Base-by-base conservation (phyloP, 2,113 vertebrate genomes). In the Centropristis striata region DNA sequence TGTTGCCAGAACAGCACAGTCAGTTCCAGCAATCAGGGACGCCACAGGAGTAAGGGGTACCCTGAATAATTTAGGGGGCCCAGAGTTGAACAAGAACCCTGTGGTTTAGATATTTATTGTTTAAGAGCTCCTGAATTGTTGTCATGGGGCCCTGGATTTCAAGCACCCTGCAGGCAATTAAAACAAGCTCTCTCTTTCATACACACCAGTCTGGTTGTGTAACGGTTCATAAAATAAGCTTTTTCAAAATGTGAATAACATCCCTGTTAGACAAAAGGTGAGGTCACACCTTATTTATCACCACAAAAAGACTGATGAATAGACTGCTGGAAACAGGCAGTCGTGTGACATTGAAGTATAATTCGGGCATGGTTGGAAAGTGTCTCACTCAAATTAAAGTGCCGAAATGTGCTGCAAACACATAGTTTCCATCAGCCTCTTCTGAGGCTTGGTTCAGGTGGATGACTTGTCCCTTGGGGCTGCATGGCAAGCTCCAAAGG, bases 81-180 rank as follows among this genome's bases (percentile, higher is more conserved):
- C 10, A 21, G 42, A 71, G 59, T 50, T 75, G 50, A 72, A 41
- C 12, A 36, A 39, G 25, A 18, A 72, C 37, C 42, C 49, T 13
- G 37, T 67, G 59, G 69, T 84, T 72, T 44, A 8, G 18, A 65
- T 84, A 69, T 81, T 53, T 68, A 81, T 65, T 81, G 60, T 81
- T 71, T 47, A 55, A 65, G 42, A 51, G 1, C 77, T 81, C 58
- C 63, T 51, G n/a, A 51, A 10, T 63, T 78, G 60, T 78, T 71
- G 61, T 81, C 53, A 72, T 44, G 42, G 47, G 57, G 25, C 47
- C 47, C 20, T 54, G 46, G 20, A 80, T 79, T 58, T 73, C 36
- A n/a, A 50, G 42, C 49, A 66, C 28, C 44, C 65, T 25, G 44
- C 73, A 53, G 53, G 59, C 41, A 77, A 89, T 79, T 80, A 60